phyloP scores from a whole-genome alignment of 2,113 vertebrate genomes.

The Suncus etruscus region DNA sequence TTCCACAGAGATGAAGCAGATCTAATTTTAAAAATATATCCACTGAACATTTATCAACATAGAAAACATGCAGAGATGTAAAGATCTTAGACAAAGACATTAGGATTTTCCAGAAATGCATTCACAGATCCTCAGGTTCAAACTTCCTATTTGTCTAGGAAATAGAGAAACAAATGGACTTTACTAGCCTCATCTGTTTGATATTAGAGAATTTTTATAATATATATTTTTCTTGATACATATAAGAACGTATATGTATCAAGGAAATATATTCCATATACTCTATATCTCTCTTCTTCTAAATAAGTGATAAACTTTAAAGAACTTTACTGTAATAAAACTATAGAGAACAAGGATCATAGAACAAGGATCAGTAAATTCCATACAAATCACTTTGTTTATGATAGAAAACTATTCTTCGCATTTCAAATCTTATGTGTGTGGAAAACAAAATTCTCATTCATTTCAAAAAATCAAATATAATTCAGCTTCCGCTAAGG shows the following conservation, averaged over 20 bases:
- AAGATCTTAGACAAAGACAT: conserved; percentile 16
- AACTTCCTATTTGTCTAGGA: not conserved
- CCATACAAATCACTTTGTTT: conserved; percentile 44
- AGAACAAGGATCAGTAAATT: conserved; percentile 7
- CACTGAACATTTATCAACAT: not conserved
- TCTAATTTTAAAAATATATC: conserved; percentile 41
- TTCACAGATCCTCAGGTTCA: conserved; percentile 11
- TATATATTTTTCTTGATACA: not conserved
- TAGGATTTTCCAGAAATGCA: conserved; percentile 32
- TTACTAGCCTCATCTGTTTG: not conserved
- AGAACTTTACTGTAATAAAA: conserved; percentile 21
- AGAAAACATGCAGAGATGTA: conserved; percentile 4
- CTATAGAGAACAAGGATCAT: not conserved
- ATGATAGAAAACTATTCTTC: conserved; percentile 13
- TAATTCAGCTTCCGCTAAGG: conserved; percentile 46
- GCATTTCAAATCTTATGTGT: conserved; percentile 1
- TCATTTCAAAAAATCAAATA: conserved; percentile 55
- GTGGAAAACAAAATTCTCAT: not conserved
- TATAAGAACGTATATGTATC: not conserved
- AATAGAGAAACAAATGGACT: not conserved
- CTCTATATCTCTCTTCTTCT: not conserved
- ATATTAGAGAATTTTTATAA: not conserved
- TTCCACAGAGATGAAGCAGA: not conserved
- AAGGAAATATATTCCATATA: not conserved
- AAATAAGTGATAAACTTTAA: conserved; percentile 51